Percentiles rank a stretch among this genome's conserved stretches.
phyloP scores from a whole-genome alignment of 2,113 vertebrate species.

The Silurus asotus region DNA sequence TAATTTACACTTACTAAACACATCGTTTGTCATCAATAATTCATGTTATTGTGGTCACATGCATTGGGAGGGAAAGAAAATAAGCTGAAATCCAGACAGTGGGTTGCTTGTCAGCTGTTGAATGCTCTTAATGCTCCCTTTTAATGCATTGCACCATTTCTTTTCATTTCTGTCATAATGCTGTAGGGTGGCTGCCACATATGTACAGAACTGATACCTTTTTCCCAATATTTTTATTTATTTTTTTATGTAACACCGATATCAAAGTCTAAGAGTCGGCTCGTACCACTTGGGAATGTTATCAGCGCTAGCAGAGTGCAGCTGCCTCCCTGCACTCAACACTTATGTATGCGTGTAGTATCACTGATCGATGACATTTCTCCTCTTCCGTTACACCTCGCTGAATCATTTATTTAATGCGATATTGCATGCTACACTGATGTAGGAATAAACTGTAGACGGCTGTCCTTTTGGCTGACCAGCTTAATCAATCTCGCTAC shows the following conservation, averaged over 20 bases:
- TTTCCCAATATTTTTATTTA: not conserved
- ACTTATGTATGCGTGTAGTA: not conserved
- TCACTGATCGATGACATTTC: not conserved
- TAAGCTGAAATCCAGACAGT: not conserved
- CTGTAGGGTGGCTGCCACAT: not conserved
- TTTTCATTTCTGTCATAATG: not conserved
- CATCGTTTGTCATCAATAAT: slow-evolving; percentile 9
- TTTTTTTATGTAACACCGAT: not conserved
- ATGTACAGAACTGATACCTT: not conserved
- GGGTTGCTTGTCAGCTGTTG: not conserved
- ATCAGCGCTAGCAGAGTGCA: not conserved
- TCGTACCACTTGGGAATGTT: not conserved
- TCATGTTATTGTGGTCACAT: slow-evolving; percentile 11
- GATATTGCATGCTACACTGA: not conserved
- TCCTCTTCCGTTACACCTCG: not conserved
- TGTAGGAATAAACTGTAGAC: not conserved
- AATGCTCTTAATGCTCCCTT: slow-evolving; percentile 9
- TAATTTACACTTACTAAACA: slow-evolving; percentile 10
- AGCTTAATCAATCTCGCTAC: not conserved
- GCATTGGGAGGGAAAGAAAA: not conserved
- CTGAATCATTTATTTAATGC: not conserved
- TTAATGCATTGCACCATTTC: not conserved
- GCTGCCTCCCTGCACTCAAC: not conserved
- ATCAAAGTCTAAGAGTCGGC: not conserved
- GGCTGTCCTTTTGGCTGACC: not conserved